Percentiles rank a stretch among this genome's conserved stretches.
Evolutionary conservation across 2,888 invertebrate species (phyloP).

Genomic region (Cistogaster globosa): DNA sequence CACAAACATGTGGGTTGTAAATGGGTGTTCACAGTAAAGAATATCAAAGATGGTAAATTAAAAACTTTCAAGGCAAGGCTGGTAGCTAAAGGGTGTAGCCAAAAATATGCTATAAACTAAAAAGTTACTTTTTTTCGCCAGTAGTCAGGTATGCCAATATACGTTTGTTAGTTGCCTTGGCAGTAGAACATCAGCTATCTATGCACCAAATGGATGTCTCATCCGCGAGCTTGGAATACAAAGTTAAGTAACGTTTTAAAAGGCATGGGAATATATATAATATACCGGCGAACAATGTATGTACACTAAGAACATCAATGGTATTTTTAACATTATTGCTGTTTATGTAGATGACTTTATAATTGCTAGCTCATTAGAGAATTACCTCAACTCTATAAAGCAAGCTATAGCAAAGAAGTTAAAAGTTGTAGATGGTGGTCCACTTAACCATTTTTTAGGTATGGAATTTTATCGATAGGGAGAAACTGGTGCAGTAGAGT

Average conservation of each 20-base stretch:
- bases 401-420: slow-evolving; percentile 51
- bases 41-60: background rate
- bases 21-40: slow-evolving; percentile 37
- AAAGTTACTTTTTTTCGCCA: no score
- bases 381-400: slow-evolving; percentile 56
- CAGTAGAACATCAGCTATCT: no score
- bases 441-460: slow-evolving; percentile 39
- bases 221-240: slow-evolving; percentile 62
- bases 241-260: no score
- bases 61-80: background rate
- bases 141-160: no score
- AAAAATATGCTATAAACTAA: no score
- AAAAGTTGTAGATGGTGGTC: slow-evolving; percentile 56
- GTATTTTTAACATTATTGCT: slow-evolving; percentile 53
- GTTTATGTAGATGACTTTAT: slow-evolving; percentile 70
- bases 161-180: no score
- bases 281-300: slow-evolving; percentile 66
- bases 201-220: no score
- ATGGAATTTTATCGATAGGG: slow-evolving; percentile 38
- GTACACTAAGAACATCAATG: slow-evolving; percentile 51
- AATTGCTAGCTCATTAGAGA: slow-evolving; percentile 51
- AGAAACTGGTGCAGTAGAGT: slow-evolving; percentile 43
- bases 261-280: slow-evolving; percentile 32
- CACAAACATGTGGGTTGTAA: slow-evolving; percentile 26
- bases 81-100: background rate